Conservation (phyloP, 2,797 vertebrate genomes). For the Tapirus indicus region DNA sequence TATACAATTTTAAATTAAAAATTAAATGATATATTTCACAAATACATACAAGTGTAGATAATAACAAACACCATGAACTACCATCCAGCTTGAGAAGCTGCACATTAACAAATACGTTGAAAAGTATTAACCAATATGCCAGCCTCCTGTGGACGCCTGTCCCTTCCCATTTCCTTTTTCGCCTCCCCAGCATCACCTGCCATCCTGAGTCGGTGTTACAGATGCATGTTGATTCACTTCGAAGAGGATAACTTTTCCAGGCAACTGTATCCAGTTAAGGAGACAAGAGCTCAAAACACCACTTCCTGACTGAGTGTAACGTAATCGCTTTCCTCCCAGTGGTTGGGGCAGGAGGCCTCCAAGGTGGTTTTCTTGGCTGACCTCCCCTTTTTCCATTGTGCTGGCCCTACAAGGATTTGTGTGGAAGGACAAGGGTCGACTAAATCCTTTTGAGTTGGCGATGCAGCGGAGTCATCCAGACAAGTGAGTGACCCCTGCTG, state of each 20-base stretch:
- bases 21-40: not conserved
- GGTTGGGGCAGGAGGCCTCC: not conserved
- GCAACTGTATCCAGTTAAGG: not conserved
- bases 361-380: conserved; percentile 50
- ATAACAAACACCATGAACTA: not conserved
- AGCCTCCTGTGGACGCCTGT: not conserved
- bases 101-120: not conserved
- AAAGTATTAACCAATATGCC: not conserved
- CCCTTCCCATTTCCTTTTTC: not conserved
- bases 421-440: not conserved
- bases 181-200: not conserved
- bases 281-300: conserved; percentile 49
- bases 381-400: conserved; percentile 51
- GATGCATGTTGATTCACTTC: not conserved
- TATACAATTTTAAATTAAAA: conserved; percentile 2
- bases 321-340: not conserved
- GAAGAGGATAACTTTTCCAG: conserved; percentile 21
- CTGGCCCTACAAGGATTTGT: not conserved
- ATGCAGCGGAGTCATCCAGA: conserved; percentile 35
- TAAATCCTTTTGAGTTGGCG: not conserved
- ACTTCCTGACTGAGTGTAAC: conserved; percentile 14
- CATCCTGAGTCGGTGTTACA: not conserved
- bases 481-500: not conserved
- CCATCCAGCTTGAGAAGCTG: not conserved
- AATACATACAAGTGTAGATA: not conserved